These are phyloP conservation scores for Xyliphius kryptos DNA, from an alignment of 2,113 vertebrate species.

Conservation along the genomic window DNA sequence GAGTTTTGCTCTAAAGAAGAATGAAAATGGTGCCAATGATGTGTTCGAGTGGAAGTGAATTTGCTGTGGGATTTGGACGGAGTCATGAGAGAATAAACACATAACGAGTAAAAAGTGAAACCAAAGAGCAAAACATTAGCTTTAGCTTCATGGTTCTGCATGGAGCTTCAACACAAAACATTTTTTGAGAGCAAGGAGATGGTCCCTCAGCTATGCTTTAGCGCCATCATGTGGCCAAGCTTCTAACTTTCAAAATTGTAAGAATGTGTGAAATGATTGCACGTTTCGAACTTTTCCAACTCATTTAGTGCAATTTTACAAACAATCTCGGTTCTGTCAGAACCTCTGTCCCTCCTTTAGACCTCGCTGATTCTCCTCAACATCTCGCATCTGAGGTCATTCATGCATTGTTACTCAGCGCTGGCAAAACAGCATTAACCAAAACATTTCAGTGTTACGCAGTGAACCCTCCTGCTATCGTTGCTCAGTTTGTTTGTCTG, in stretches of 20 bases:
- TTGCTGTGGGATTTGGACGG: background rate
- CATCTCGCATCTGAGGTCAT: too few species aligned
- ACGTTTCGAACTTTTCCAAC: too few species aligned
- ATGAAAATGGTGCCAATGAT: background rate
- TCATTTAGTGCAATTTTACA: too few species aligned
- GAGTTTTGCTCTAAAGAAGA: too few species aligned
- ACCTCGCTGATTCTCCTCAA: too few species aligned
- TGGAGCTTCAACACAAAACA: background rate
- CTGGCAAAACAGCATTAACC: background rate
- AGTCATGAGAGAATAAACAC: background rate
- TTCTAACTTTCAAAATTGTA: background rate
- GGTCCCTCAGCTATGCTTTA: conserved; percentile 7
- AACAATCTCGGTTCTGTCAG: background rate
- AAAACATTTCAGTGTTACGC: background rate
- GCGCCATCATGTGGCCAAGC: conserved; percentile 28
- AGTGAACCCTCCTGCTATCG: background rate
- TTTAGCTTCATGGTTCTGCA: too few species aligned
- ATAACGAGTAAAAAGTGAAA: too few species aligned
- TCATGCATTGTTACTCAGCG: conserved; percentile 28
- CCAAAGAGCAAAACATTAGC: too few species aligned
- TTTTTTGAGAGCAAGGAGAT: background rate
- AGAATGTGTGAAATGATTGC: too few species aligned
- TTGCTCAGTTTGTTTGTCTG: background rate
- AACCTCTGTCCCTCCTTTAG: background rate
- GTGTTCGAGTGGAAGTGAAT: background rate